Conservation (phyloP, 1,140 invertebrate species). For the Scaptomyza hsui region DNA sequence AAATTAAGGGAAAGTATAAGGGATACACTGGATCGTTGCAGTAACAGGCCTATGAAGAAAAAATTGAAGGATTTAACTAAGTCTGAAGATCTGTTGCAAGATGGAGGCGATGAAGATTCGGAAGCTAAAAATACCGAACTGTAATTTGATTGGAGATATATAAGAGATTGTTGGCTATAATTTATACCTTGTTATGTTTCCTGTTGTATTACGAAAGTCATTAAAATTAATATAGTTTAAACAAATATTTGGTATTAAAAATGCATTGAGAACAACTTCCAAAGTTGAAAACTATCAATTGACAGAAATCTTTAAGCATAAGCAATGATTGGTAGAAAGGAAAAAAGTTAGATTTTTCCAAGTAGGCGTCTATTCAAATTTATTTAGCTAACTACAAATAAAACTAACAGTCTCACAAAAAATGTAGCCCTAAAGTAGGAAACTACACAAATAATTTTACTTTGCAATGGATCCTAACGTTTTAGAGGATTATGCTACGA, state of each 20-base stretch:
- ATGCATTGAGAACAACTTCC: no score
- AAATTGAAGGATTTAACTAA: no score
- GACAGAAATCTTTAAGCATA: no score
- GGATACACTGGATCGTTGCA: no score
- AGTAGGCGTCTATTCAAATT: conserved; percentile 26
- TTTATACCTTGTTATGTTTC: background rate
- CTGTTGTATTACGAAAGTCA: background rate
- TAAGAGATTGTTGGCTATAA: background rate
- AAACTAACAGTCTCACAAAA: background rate
- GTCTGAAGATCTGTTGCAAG: background rate
- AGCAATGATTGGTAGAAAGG: no score
- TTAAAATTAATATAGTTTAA: no score
- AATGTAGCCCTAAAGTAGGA: background rate
- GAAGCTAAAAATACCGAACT: background rate
- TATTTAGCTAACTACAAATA: background rate
- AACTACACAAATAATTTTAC: background rate
- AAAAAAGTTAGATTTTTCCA: background rate
- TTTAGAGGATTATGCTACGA: conserved; percentile 10
- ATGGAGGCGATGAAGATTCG: background rate
- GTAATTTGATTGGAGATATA: background rate
- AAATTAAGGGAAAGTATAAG: no score
- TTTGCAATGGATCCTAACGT: conserved; percentile 47
- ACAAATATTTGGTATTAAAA: no score
- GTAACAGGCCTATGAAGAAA: no score
- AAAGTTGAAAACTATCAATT: no score